phyloP scores from a whole-genome alignment of 2,797 vertebrate species.

The Epinephelus malabaricus region DNA sequence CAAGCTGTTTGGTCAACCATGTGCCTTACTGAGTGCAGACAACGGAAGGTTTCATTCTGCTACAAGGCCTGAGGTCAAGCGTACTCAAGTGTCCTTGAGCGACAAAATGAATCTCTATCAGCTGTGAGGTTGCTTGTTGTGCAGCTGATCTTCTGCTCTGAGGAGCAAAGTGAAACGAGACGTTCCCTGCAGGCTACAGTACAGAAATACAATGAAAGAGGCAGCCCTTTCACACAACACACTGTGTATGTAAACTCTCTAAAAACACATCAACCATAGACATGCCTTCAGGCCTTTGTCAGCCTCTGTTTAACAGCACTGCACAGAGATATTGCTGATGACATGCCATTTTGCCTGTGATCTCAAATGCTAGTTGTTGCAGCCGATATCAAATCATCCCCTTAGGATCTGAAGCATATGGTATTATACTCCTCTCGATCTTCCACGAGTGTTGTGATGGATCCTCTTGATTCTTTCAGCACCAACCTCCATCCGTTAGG shows the following conservation, averaged over 20 bases:
- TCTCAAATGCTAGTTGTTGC: slow-evolving; percentile 51
- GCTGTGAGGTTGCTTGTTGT: slow-evolving; percentile 21
- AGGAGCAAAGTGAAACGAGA: slow-evolving; percentile 34
- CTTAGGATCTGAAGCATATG: slow-evolving; percentile 52
- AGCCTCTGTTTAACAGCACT: slow-evolving; percentile 52
- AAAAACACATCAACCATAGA: slow-evolving; percentile 43
- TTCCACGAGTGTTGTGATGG: slow-evolving; percentile 36
- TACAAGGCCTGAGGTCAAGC: slow-evolving; percentile 32
- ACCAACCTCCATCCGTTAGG: slow-evolving; percentile 54
- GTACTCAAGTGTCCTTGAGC: slow-evolving; percentile 32
- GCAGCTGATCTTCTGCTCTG: slow-evolving; percentile 40
- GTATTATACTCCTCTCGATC: slow-evolving; percentile 33
- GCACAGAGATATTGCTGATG: slow-evolving; percentile 46
- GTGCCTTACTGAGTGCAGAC: not conserved
- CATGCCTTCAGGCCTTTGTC: slow-evolving; percentile 50
- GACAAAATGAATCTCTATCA: slow-evolving; percentile 24
- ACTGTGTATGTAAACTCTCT: slow-evolving; percentile 33
- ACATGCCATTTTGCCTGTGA: slow-evolving; percentile 58
- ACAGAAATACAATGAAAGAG: slow-evolving; percentile 21
- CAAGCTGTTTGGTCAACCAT: slow-evolving; percentile 19
- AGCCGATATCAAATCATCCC: slow-evolving; percentile 47
- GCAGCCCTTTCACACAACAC: slow-evolving; percentile 12
- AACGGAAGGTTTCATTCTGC: slow-evolving; percentile 27
- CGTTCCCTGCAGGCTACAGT: slow-evolving; percentile 23
- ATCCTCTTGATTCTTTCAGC: slow-evolving; percentile 45